A percentile compares a stretch with the other conserved stretches of the same genome.
These are phyloP conservation scores for Urophycis tenuis DNA, from an alignment of 2,797 vertebrate genomes.

Conservation along the genomic window DNA sequence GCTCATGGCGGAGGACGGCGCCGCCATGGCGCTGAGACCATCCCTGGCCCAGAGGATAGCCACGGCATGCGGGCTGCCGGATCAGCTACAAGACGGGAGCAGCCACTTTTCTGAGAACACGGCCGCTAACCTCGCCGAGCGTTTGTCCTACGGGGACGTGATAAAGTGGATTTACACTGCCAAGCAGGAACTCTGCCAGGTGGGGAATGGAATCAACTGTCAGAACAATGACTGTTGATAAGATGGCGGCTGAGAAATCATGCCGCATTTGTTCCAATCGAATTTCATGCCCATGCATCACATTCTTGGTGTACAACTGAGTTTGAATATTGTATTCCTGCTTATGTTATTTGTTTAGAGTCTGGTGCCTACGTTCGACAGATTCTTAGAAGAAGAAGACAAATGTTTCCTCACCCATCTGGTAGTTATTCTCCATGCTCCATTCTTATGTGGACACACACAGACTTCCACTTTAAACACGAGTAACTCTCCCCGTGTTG, in stretches of 20 bases:
- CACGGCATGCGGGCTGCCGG: conserved; percentile 8
- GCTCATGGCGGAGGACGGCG: conserved; percentile 22
- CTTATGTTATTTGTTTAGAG: background rate
- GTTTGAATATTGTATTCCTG: background rate
- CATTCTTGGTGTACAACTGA: background rate
- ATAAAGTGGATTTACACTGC: conserved; percentile 31
- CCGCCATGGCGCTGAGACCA: conserved; percentile 18
- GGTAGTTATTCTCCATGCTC: background rate
- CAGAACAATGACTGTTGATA: background rate
- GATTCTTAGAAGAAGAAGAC: background rate
- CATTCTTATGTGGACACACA: background rate
- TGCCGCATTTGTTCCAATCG: background rate
- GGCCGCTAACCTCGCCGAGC: conserved; percentile 14
- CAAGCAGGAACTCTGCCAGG: conserved; percentile 15
- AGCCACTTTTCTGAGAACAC: background rate
- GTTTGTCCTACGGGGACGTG: conserved; percentile 15
- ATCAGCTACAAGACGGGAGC: background rate
- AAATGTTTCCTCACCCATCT: background rate
- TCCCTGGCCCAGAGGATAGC: background rate
- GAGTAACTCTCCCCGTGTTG: background rate
- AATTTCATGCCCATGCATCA: background rate
- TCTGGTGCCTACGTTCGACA: background rate
- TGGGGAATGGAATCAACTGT: background rate
- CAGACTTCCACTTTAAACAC: background rate
- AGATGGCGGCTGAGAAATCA: background rate